phyloP scores from a whole-genome alignment of 2,797 vertebrate genomes.

The Odontamblyopus lacepedii region DNA sequence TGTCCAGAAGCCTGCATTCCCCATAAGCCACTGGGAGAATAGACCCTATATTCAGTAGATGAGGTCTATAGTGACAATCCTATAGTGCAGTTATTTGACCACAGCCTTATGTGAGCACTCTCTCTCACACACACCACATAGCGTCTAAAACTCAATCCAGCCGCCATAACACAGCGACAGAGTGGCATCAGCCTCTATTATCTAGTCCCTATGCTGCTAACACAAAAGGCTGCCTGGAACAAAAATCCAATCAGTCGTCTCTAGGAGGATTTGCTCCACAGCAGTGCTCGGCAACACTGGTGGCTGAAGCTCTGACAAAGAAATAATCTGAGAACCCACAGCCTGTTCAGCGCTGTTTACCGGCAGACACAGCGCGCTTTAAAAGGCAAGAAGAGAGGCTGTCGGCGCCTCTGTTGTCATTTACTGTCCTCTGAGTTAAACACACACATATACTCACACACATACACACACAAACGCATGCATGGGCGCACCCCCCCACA shows the following conservation, averaged over 20 bases:
- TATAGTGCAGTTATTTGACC: constrained; percentile 4
- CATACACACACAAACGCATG: constrained; percentile 38
- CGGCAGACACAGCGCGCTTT: constrained; percentile 66
- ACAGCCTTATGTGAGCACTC: neutral
- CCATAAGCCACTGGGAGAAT: neutral
- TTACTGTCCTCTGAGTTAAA: constrained; percentile 71
- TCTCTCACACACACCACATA: constrained; percentile 35
- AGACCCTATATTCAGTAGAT: neutral
- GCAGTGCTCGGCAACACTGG: constrained; percentile 77
- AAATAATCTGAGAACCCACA: constrained; percentile 77
- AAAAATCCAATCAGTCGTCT: constrained; percentile 80
- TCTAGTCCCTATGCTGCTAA: constrained; percentile 77
- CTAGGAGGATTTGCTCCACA: constrained; percentile 78
- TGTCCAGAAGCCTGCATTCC: neutral
- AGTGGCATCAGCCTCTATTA: constrained; percentile 78
- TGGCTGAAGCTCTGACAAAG: constrained; percentile 76
- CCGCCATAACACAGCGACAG: constrained; percentile 70
- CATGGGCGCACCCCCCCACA: constrained; percentile 26
- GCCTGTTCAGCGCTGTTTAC: constrained; percentile 78
- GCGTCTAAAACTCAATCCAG: constrained; percentile 65
- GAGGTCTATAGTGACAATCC: constrained; percentile 2
- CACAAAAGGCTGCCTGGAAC: constrained; percentile 81
- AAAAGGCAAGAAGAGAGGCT: constrained; percentile 62
- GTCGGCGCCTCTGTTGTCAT: constrained; percentile 67
- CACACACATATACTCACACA: constrained; percentile 45